phyloP scores from a whole-genome alignment of 2,888 invertebrate species.

The Philonicus albiceps region DNA sequence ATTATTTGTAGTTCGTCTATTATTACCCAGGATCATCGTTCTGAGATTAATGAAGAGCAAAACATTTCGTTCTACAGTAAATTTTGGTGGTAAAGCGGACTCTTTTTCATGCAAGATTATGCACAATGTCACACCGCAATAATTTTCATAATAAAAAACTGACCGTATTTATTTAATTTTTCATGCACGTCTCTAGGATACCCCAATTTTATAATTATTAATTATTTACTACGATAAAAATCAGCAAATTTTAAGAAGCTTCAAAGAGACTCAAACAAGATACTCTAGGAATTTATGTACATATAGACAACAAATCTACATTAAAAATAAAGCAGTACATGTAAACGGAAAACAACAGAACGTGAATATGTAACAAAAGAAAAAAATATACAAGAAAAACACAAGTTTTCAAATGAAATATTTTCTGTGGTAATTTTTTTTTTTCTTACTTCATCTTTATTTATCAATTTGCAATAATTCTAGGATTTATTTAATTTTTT shows the following conservation, averaged over 20 bases:
- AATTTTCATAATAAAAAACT: too few species aligned
- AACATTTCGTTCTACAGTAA: neutral
- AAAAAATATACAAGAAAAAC: neutral
- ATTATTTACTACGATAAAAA: neutral
- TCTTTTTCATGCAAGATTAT: neutral
- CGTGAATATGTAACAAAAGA: neutral
- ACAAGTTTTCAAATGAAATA: constrained; percentile 15
- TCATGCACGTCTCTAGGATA: too few species aligned
- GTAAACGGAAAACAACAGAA: neutral
- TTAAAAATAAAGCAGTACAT: neutral
- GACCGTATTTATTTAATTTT: too few species aligned
- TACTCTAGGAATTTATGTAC: neutral
- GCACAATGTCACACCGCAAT: neutral
- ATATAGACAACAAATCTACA: neutral
- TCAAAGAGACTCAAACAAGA: neutral
- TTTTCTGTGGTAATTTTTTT: neutral
- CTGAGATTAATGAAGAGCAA: too few species aligned
- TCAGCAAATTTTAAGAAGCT: neutral
- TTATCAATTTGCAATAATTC: constrained; percentile 30
- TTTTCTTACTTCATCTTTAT: constrained; percentile 34
- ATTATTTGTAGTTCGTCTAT: too few species aligned
- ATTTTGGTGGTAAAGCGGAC: neutral
- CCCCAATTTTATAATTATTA: neutral
- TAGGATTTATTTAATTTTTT: constrained; percentile 20
- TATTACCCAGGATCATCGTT: too few species aligned